These are phyloP conservation scores for Bufo gargarizans DNA, from an alignment of 2,113 vertebrate genomes.

Conservation along the genomic window DNA sequence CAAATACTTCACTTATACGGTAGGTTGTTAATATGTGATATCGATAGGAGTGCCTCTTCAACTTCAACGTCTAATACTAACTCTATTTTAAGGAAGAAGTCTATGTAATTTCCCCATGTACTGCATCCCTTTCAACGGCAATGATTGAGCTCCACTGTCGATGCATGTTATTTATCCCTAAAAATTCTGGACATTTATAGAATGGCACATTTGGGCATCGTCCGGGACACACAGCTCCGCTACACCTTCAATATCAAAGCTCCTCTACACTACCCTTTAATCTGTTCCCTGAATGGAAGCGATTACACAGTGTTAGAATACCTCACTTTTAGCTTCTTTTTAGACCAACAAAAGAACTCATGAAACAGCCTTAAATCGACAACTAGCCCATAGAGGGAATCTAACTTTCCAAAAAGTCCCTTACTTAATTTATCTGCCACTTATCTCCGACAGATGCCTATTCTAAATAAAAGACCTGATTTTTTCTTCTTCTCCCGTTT, in stretches of 20 bases:
- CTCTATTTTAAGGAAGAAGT: neutral
- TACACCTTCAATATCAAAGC: neutral
- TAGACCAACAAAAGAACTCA: constrained; percentile 47
- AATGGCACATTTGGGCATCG: neutral
- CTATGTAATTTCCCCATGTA: neutral
- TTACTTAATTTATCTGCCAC: constrained; percentile 51
- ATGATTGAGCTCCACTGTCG: no score
- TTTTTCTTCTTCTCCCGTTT: constrained; percentile 13
- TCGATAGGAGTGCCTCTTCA: no score
- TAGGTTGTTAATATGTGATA: no score
- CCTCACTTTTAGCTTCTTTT: constrained; percentile 11
- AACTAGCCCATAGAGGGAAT: constrained; percentile 45
- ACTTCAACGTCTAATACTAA: no score
- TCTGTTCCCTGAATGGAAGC: constrained; percentile 17
- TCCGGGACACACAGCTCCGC: no score
- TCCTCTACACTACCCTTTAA: neutral
- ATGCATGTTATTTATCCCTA: neutral
- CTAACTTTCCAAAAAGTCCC: constrained; percentile 41
- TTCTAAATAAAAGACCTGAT: constrained; percentile 52
- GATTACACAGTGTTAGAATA: constrained; percentile 21
- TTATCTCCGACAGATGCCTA: constrained; percentile 51
- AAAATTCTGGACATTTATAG: neutral
- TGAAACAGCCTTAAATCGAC: constrained; percentile 23
- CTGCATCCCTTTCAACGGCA: neutral
- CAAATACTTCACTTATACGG: no score